Percentiles rank a stretch among this genome's conserved stretches.
These are phyloP conservation scores for Bujurquina vittata DNA, from an alignment of 2,113 vertebrate genomes.

Conservation along the genomic window DNA sequence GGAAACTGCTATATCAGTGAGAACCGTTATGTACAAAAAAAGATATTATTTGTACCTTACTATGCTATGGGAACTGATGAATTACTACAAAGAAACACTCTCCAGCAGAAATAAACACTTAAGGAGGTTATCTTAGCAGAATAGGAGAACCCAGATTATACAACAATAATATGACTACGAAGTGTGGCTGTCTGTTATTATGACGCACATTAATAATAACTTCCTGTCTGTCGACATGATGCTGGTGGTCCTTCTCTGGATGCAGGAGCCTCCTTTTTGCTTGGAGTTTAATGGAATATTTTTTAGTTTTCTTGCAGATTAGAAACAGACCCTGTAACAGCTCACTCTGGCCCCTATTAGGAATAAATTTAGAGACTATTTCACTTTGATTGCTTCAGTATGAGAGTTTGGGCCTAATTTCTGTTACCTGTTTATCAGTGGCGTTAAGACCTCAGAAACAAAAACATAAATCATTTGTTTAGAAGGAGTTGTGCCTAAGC, in stretches of 20 bases:
- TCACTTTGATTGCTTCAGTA: slow-evolving; percentile 62
- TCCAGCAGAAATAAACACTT: slow-evolving; percentile 16
- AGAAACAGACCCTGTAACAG: slow-evolving; percentile 50
- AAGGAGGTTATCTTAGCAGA: slow-evolving; percentile 8
- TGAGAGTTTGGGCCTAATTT: slow-evolving; percentile 40
- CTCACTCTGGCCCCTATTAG: slow-evolving; percentile 37
- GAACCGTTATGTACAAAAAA: slow-evolving; percentile 11
- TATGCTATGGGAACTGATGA: not conserved
- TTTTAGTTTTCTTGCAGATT: slow-evolving; percentile 54
- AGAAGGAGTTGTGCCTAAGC: not conserved
- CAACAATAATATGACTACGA: not conserved
- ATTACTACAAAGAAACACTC: not conserved
- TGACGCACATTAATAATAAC: slow-evolving; percentile 24
- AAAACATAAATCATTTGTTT: slow-evolving; percentile 29
- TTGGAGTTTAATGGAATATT: slow-evolving; percentile 29
- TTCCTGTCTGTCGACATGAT: slow-evolving; percentile 35
- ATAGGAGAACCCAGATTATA: not conserved
- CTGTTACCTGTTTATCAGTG: slow-evolving; percentile 50
- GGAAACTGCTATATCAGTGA: slow-evolving; percentile 1
- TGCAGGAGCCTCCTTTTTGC: slow-evolving; percentile 13
- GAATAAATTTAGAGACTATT: slow-evolving; percentile 51
- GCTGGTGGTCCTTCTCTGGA: slow-evolving; percentile 28
- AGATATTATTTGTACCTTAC: not conserved
- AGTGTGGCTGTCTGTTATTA: slow-evolving; percentile 9
- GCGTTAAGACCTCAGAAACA: slow-evolving; percentile 19